A percentile compares a stretch with the other conserved stretches of the same genome.
phyloP scores from a whole-genome alignment of 2,113 vertebrate species.

The Nothobranchius furzeri region DNA sequence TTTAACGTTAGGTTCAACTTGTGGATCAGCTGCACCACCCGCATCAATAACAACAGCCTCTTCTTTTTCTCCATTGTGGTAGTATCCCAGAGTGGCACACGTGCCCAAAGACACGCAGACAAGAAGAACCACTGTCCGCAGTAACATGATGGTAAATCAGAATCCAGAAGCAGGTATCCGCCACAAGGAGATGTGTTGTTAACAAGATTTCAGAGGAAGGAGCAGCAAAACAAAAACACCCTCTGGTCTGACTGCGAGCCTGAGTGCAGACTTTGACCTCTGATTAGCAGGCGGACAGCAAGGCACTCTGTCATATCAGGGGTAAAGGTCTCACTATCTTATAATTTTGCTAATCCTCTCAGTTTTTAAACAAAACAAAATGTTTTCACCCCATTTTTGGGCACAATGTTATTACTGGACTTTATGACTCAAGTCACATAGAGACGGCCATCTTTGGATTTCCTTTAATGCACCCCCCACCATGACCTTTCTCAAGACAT shows the following conservation, averaged over 20 bases:
- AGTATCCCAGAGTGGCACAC: conserved; percentile 62
- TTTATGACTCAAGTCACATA: conserved; percentile 18
- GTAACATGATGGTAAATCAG: conserved; percentile 60
- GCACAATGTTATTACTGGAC: conserved; percentile 13
- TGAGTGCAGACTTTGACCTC: conserved; percentile 76
- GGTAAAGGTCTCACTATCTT: conserved; percentile 66
- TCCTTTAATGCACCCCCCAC: not conserved
- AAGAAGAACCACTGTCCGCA: conserved; percentile 43
- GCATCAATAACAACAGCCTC: conserved; percentile 5
- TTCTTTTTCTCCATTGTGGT: conserved; percentile 17
- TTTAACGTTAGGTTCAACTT: not conserved
- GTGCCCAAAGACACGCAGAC: conserved; percentile 73
- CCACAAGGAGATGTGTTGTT: conserved; percentile 19
- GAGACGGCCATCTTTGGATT: not conserved
- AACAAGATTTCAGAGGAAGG: conserved; percentile 16
- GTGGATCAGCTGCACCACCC: not conserved
- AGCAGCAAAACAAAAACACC: conserved; percentile 39
- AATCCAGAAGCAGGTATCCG: conserved; percentile 11
- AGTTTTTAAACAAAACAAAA: conserved; percentile 15
- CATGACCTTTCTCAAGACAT: conserved; percentile 44
- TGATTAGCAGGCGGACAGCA: conserved; percentile 77
- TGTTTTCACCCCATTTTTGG: conserved; percentile 16
- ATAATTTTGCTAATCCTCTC: conserved; percentile 32
- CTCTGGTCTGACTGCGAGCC: conserved; percentile 26
- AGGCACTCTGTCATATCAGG: conserved; percentile 56